Evolutionary conservation across 2,113 vertebrate genomes (phyloP).

Genomic region (Coptodon rendalli): DNA sequence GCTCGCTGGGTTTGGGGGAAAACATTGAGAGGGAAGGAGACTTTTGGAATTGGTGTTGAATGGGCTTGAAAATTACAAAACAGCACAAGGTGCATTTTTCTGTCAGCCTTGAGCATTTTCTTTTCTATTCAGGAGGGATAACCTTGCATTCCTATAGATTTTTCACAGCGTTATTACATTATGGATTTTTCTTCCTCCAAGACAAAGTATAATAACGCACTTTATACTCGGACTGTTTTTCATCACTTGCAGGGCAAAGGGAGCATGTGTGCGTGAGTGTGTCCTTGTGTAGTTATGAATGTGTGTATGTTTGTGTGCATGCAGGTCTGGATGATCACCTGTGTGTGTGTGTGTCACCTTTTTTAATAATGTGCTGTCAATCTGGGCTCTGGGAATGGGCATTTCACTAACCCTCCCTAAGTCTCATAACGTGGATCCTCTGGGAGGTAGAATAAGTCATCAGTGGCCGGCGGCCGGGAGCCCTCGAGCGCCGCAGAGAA

Average conservation of each 20-base stretch:
- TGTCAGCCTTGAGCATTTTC: conserved; percentile 31
- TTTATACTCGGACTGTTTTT: conserved; percentile 61
- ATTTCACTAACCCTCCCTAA: conserved; percentile 55
- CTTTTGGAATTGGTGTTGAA: conserved; percentile 17
- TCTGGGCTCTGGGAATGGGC: conserved; percentile 45
- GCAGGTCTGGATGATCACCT: conserved; percentile 7
- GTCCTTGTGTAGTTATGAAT: conserved; percentile 20
- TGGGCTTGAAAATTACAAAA: conserved; percentile 38
- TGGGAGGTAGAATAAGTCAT: conserved; percentile 54
- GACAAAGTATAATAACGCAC: conserved; percentile 63
- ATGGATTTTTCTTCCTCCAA: conserved; percentile 62
- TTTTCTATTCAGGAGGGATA: conserved; percentile 45
- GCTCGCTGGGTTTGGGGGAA: conserved; percentile 20
- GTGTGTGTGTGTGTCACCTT: conserved; percentile 18
- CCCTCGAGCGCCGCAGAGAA: background rate
- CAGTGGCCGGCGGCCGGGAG: conserved; percentile 16
- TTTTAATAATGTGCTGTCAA: conserved; percentile 75
- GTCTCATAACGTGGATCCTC: conserved; percentile 60
- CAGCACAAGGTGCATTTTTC: conserved; percentile 36
- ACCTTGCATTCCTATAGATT: conserved; percentile 47
- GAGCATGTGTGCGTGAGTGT: conserved; percentile 1
- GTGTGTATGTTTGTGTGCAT: conserved; percentile 6
- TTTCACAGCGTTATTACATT: conserved; percentile 65
- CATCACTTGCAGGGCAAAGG: conserved; percentile 42
- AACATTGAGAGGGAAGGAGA: background rate